Conservation (phyloP, 2,888 invertebrate genomes). For the Eilema sororculum region DNA sequence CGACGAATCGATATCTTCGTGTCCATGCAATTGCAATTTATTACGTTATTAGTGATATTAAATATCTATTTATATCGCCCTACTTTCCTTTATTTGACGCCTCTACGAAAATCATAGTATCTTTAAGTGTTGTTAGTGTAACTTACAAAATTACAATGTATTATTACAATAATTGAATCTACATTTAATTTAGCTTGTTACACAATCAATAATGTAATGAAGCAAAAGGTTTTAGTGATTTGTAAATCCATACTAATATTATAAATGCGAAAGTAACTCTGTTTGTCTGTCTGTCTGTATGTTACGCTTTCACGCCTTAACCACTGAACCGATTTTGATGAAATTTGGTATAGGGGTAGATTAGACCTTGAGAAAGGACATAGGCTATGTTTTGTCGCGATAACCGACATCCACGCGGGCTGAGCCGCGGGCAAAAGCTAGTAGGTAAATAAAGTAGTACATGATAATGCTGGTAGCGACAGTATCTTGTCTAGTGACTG, state of each 20-base stretch:
- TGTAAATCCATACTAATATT: no score
- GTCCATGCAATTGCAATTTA: not conserved
- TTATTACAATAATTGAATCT: not conserved
- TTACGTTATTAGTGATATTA: slow-evolving; percentile 1
- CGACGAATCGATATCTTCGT: slow-evolving; percentile 20
- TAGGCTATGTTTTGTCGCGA: no score
- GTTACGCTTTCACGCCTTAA: no score
- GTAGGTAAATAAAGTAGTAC: not conserved
- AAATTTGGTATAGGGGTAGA: no score
- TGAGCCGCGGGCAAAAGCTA: no score
- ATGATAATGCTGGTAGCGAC: no score
- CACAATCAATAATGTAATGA: not conserved
- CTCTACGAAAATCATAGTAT: not conserved
- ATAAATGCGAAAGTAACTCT: no score
- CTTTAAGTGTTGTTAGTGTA: not conserved
- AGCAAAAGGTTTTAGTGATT: not conserved
- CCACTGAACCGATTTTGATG: no score
- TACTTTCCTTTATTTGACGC: slow-evolving; percentile 2
- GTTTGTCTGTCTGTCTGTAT: no score
- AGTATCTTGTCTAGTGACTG: no score
- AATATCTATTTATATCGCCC: not conserved
- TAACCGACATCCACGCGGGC: no score
- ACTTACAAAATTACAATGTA: not conserved
- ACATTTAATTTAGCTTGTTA: not conserved
- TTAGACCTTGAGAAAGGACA: no score